A percentile compares a stretch with the other conserved stretches of the same genome.
phyloP scores from a whole-genome alignment of 2,797 vertebrate species.

The Propithecus perrieri region DNA sequence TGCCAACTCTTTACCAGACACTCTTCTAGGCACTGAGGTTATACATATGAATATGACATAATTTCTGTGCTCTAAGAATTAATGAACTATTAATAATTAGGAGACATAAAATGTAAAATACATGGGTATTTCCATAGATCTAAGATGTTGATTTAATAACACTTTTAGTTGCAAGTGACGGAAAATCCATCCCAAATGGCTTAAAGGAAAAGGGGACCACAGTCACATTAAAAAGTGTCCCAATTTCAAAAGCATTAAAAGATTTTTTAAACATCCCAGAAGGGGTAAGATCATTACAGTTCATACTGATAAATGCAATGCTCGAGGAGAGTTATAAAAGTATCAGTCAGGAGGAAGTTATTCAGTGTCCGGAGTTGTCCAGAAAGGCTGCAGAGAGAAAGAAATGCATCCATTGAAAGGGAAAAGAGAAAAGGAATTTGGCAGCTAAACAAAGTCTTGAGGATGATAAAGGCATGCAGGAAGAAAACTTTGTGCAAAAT shows the following conservation, averaged over 20 bases:
- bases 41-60: not conserved
- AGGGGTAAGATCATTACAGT: not conserved
- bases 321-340: not conserved
- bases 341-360: not conserved
- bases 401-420: not conserved
- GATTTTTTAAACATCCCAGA: not conserved
- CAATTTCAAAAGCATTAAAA: conserved; percentile 1
- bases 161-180: conserved; percentile 32
- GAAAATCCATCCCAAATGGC: conserved; percentile 25
- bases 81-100: not conserved
- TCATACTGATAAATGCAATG: not conserved
- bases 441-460: too few species aligned
- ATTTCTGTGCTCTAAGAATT: conserved; percentile 17
- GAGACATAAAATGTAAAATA: not conserved
- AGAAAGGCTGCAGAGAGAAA: not conserved
- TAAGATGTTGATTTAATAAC: not conserved
- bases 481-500: not conserved
- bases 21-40: not conserved
- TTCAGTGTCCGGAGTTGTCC: not conserved
- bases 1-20: not conserved
- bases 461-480: fast-evolving
- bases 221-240: not conserved
- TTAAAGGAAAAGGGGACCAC: not conserved
- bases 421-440: not conserved
- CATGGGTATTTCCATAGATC: not conserved